These are phyloP conservation scores for Neodontobutis hainanensis DNA, from an alignment of 2,113 vertebrate species.

Conservation along the genomic window DNA sequence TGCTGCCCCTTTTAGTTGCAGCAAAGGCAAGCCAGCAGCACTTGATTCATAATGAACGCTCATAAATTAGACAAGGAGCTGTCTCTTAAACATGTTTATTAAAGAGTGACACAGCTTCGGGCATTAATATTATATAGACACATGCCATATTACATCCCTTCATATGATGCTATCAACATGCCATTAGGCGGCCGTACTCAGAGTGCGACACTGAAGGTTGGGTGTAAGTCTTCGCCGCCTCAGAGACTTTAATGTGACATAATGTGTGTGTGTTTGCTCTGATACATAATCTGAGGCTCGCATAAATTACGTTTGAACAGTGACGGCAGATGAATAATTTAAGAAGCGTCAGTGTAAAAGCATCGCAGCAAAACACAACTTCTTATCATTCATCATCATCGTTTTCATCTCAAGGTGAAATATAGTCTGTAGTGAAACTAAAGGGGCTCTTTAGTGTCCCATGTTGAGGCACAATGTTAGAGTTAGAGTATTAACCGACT, in stretches of 20 bases:
- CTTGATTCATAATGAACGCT: conserved; percentile 34
- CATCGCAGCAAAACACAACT: neutral
- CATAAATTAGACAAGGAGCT: conserved; percentile 35
- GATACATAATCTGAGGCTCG: neutral
- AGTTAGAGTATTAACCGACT: neutral
- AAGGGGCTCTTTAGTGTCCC: conserved; percentile 5
- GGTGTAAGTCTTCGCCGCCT: neutral
- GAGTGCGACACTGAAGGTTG: neutral
- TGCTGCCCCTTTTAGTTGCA: neutral
- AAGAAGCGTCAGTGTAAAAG: neutral
- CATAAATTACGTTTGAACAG: neutral
- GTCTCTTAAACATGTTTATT: conserved; percentile 31
- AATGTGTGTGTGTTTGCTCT: neutral
- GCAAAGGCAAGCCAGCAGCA: conserved; percentile 13
- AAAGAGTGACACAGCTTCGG: neutral
- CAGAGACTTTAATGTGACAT: neutral
- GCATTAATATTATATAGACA: conserved; percentile 8
- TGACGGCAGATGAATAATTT: conserved; percentile 4
- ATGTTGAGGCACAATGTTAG: neutral
- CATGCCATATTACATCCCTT: conserved; percentile 2
- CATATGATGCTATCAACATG: neutral
- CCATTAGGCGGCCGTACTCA: neutral
- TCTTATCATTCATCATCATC: neutral
- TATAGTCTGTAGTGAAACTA: neutral
- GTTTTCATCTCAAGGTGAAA: neutral